Evolutionary conservation across 2,113 vertebrate genomes (phyloP).

Genomic region (Petroica traversi): DNA sequence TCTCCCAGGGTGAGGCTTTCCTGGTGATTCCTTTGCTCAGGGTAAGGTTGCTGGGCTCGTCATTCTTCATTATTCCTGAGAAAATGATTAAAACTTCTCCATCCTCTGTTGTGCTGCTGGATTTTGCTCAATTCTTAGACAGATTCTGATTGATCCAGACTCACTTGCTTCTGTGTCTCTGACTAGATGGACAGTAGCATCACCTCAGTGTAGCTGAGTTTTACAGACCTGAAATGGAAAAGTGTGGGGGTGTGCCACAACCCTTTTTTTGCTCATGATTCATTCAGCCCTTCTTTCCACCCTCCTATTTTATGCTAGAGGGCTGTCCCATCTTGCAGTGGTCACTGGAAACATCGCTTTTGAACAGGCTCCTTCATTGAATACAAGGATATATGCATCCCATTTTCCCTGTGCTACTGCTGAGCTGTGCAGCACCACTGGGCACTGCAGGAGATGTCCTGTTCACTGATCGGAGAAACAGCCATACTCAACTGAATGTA

Average conservation of each 20-base stretch:
- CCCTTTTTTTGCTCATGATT: background rate
- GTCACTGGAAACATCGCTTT: background rate
- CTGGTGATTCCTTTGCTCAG: background rate
- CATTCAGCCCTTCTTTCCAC: background rate
- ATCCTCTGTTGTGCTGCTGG: background rate
- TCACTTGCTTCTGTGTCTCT: background rate
- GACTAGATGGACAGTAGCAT: background rate
- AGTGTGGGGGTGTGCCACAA: background rate
- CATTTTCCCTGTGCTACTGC: background rate
- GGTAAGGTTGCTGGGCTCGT: background rate
- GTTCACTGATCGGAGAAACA: background rate
- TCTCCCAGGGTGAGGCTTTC: background rate
- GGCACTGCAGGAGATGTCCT: background rate
- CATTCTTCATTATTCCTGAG: background rate
- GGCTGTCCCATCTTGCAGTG: background rate
- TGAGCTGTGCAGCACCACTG: background rate
- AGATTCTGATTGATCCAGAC: background rate
- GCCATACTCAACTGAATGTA: background rate
- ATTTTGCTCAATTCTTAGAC: background rate
- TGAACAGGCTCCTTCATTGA: background rate
- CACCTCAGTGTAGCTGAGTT: background rate
- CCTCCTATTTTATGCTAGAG: background rate
- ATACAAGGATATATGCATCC: background rate
- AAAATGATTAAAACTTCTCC: background rate
- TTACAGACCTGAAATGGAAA: conserved; percentile 1